These are phyloP conservation scores for Acanthochromis polyacanthus DNA, from an alignment of 2,113 vertebrate genomes.

Conservation along the genomic window DNA sequence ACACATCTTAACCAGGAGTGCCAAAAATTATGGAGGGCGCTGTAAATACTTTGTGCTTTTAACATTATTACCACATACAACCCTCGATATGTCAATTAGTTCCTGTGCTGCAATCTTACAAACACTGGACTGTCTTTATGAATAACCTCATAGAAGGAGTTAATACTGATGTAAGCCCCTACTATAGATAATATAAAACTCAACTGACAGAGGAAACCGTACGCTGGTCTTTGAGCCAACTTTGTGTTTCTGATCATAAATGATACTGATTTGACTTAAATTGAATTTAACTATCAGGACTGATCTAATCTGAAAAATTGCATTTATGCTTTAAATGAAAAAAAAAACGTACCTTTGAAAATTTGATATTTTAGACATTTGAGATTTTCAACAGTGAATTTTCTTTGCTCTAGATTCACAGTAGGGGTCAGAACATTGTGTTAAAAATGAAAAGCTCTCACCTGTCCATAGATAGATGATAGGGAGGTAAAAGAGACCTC, in stretches of 20 bases:
- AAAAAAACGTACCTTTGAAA: not conserved
- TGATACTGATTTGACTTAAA: too few species aligned
- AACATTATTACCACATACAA: not conserved
- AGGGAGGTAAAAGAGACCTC: constrained; percentile 69
- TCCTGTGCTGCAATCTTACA: not conserved
- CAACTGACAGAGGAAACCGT: not conserved
- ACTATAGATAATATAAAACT: not conserved
- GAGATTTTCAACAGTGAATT: not conserved
- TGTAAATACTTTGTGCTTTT: not conserved
- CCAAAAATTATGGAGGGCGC: too few species aligned
- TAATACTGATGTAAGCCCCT: not conserved
- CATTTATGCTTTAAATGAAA: not conserved
- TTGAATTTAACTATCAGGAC: too few species aligned
- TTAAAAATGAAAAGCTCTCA: constrained; percentile 30
- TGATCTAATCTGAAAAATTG: not conserved
- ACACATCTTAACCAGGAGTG: too few species aligned
- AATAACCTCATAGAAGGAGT: not conserved
- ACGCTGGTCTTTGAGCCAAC: too few species aligned
- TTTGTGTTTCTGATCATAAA: not conserved
- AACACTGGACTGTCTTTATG: not conserved
- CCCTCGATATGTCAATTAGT: not conserved
- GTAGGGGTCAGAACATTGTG: not conserved
- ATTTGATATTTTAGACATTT: not conserved
- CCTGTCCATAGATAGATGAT: constrained; percentile 76
- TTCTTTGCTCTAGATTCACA: not conserved